Base-by-base conservation (phyloP, 2,113 vertebrate genomes). In the Rostratula benghalensis region DNA sequence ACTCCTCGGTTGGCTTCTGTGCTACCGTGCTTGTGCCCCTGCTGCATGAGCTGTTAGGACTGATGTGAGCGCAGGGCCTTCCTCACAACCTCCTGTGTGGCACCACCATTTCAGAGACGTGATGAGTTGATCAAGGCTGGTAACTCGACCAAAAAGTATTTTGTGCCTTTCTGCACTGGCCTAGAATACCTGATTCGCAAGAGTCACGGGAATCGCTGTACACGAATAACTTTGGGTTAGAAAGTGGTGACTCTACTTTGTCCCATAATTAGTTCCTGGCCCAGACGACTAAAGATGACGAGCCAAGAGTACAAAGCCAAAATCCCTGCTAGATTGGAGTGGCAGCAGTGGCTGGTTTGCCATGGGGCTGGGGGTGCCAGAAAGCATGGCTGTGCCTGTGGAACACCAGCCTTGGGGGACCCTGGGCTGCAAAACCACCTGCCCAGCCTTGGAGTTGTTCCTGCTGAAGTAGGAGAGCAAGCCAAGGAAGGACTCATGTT, bases 11-110 rank as follows among this genome's bases (percentile, higher is more conserved):
- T 1, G 99, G 99, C 94, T 86, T 99, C 83, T 98, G 98, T 9
- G 98, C 99, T 19, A 98, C 98, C 0, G 97, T 98, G 27, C 5
- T 99, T 2, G 99, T 99, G 88, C 99, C 98, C 0, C 97, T 98
- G 94, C 57, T 99, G 11, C 98, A 99, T 41, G 8, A 93, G 57
- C 70, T 98, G 30, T 33, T 99, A 74, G 98, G 98, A 7, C 69
- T 99, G 69, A 80, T 98, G 64, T 99, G 98, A 99, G 75, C 25
- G 4, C 39, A 33, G 10, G 11, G 4, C 17, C 59, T 46, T 48
- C 54, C 85, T 41, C 22, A 41, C 27, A 1, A 6, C 41, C 21
- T 14, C 4, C 1, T 1, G 12, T 3, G 10, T 1, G 7, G 56
- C 63, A 45, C 4, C 77, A 17, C 71, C 18, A 5, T 35, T 35